Evolutionary conservation across 2,797 vertebrate genomes (phyloP).

Genomic region (Eleutherodactylus coqui): DNA sequence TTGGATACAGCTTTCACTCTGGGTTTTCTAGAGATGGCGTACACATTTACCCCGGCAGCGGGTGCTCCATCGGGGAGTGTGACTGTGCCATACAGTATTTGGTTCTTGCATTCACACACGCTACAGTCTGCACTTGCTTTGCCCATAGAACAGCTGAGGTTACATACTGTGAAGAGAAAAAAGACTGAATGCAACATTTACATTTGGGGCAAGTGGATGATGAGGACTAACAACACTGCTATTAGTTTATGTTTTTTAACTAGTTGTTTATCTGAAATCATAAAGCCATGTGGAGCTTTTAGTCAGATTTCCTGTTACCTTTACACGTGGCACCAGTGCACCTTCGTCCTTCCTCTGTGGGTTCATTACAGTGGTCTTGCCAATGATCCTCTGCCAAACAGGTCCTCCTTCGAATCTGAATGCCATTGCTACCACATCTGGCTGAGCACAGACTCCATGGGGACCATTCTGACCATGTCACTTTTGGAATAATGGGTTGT

Average conservation of each 20-base stretch:
- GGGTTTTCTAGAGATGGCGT: slow-evolving; percentile 74
- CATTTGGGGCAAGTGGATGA: not conserved
- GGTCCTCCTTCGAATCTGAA: slow-evolving; percentile 85
- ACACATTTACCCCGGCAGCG: slow-evolving; percentile 75
- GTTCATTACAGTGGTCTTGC: slow-evolving; percentile 81
- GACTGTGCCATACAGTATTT: slow-evolving; percentile 83
- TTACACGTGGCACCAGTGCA: slow-evolving; percentile 85
- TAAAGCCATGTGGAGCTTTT: not conserved
- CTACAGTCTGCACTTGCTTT: slow-evolving; percentile 87
- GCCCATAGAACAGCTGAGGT: slow-evolving; percentile 85
- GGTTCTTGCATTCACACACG: slow-evolving; percentile 88
- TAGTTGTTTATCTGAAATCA: not conserved
- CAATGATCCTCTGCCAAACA: slow-evolving; percentile 78
- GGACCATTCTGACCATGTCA: slow-evolving; percentile 87
- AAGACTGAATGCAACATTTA: not conserved
- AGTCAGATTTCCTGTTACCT: slow-evolving; percentile 66
- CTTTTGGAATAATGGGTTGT: slow-evolving; percentile 63
- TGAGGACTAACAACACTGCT: not conserved
- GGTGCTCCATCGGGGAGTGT: slow-evolving; percentile 85
- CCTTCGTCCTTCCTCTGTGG: slow-evolving; percentile 81
- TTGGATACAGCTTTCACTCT: slow-evolving; percentile 85
- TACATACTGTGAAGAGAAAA: slow-evolving; percentile 78
- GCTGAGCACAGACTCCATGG: slow-evolving; percentile 89
- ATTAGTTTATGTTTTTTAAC: not conserved
- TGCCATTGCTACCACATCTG: slow-evolving; percentile 83